Base-by-base conservation (phyloP, 2,113 vertebrate species). In the Atlantisia rogersi region DNA sequence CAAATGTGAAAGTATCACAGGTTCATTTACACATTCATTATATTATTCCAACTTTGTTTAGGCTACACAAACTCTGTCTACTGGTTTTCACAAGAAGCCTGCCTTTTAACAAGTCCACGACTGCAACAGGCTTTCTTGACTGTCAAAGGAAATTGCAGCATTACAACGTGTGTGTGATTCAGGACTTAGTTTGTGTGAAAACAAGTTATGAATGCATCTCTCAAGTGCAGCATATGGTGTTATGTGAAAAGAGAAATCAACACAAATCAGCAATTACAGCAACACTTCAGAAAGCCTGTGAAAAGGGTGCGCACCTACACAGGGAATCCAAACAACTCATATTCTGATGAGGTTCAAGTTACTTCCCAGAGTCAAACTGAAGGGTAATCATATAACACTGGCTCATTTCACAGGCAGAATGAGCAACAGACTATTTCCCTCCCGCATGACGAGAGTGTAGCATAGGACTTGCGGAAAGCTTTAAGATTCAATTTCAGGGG, bases 351-450 rank as follows among this genome's bases (percentile, higher is more conserved):
- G 95, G 86, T 87, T 97, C 95, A 93, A 79, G 96, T 97, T 96
- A 97, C 84, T 92, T 94, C 50, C 68, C 90, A 32, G 86, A 93
- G 88, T 83, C 88, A 90, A 79, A 84, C 32, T 92, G 95, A 97
- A 97, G 93, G 95, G 90, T 95, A 96, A 91, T 95, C 92, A 91
- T 56, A 84, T 81, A 96, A 65, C 93, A 91, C 94, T 80, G 77
- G 96, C 81, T 97, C 94, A 94, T 97, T 95, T 96, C 96, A 94
- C 94, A 96, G 94, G 55, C 92, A 92, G 88, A 96, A 97, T 90
- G 82, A 96, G 63, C 86, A 95, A 90, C 93, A 90, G 88, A 92
- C 78, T 86, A 44, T 77, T 90, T 82, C 73, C 75, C 76, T 82
- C 87, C 84, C 1, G 39, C 86, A 84, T 69, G 89, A 96, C 31